phyloP scores from a whole-genome alignment of 2,888 invertebrate genomes.

The Drepana falcataria region DNA sequence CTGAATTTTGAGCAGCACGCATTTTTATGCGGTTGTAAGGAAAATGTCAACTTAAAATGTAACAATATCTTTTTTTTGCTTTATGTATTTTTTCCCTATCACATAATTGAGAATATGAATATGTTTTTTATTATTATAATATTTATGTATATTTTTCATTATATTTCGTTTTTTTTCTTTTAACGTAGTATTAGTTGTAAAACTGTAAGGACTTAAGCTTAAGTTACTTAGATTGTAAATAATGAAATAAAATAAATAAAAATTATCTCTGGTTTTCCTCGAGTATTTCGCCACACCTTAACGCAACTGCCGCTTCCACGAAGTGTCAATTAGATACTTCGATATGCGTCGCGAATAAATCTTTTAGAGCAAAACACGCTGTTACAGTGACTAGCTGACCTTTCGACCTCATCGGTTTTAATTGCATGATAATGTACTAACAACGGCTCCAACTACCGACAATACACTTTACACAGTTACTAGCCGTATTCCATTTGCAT shows the following conservation, averaged over 20 bases:
- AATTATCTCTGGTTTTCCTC: too few relatives aligned
- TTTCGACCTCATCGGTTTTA: slow-evolving; percentile 24
- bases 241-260: too few relatives aligned
- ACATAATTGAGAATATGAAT: too few relatives aligned
- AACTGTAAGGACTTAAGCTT: too few relatives aligned
- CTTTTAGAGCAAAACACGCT: slow-evolving; percentile 16
- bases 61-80: too few relatives aligned
- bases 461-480: not conserved
- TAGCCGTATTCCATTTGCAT: not conserved
- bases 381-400: slow-evolving; percentile 15
- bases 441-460: not conserved
- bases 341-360: slow-evolving; percentile 3
- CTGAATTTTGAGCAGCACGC: not conserved
- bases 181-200: too few relatives aligned
- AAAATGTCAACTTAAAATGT: too few relatives aligned
- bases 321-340: not conserved
- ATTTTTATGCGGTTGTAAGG: not conserved
- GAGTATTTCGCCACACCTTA: not conserved
- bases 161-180: too few relatives aligned
- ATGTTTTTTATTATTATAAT: too few relatives aligned
- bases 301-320: not conserved
- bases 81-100: too few relatives aligned
- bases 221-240: too few relatives aligned
- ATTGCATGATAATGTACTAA: slow-evolving; percentile 14
- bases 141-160: too few relatives aligned